A percentile compares a stretch with the other conserved stretches of the same genome.
Evolutionary conservation across 2,797 vertebrate species (phyloP).

Genomic region (Pseudocheirus occidentalis): DNA sequence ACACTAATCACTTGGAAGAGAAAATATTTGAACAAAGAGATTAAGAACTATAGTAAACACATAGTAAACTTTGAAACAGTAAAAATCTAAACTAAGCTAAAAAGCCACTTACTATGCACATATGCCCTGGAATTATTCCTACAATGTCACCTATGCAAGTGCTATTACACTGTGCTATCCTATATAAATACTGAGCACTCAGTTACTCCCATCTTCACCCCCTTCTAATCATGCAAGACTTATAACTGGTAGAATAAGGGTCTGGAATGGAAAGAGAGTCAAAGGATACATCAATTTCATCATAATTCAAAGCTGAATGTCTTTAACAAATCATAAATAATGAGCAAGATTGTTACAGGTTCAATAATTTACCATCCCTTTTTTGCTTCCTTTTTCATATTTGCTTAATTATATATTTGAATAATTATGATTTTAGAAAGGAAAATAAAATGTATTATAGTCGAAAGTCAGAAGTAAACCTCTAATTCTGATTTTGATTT

Average conservation of each 20-base stretch:
- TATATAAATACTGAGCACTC: constrained; percentile 8
- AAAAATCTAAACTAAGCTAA: constrained; percentile 36
- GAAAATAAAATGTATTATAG: background rate
- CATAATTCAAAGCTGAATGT: background rate
- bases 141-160: background rate
- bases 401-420: background rate
- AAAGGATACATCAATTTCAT: background rate
- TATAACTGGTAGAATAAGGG: constrained; percentile 26
- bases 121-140: background rate
- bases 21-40: constrained; percentile 13
- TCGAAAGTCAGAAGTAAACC: background rate
- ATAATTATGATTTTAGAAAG: background rate
- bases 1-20: constrained; percentile 14
- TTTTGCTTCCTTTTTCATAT: background rate
- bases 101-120: background rate
- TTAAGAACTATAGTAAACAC: background rate
- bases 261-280: background rate
- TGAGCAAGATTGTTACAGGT: background rate
- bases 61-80: constrained; percentile 20
- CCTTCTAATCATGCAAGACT: background rate
- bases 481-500: background rate
- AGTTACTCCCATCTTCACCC: constrained; percentile 6
- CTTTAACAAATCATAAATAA: background rate
- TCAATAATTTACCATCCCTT: background rate
- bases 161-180: background rate